Percentiles rank a stretch among this genome's conserved stretches.
Evolutionary conservation across 1,140 invertebrate genomes (phyloP).

Genomic region (Drosophila kurseongensis): DNA sequence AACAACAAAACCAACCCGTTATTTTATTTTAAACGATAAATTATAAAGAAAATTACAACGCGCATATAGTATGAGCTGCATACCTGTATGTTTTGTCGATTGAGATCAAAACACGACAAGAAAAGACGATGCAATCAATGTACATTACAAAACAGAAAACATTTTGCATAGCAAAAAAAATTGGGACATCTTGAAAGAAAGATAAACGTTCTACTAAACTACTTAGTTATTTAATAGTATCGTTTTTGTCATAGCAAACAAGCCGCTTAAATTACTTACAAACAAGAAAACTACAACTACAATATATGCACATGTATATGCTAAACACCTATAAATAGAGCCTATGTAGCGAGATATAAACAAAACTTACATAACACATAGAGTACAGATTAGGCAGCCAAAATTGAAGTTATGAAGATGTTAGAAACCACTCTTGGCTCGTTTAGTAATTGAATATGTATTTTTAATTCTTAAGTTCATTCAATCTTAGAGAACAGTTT

Average conservation of each 20-base stretch:
- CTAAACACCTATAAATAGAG: conserved; percentile 21
- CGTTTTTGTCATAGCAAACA: conserved; percentile 57
- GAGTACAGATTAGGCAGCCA: conserved; percentile 27
- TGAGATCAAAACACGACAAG: conserved; percentile 31
- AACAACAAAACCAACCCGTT: background rate
- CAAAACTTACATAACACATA: conserved; percentile 31
- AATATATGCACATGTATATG: conserved; percentile 39
- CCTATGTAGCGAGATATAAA: conserved; percentile 40
- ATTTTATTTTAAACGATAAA: background rate
- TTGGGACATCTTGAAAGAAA: conserved; percentile 6
- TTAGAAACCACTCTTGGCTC: conserved; percentile 24
- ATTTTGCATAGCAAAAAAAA: conserved; percentile 39
- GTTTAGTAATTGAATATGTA: conserved; percentile 41
- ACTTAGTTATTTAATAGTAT: conserved; percentile 58
- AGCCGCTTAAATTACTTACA: conserved; percentile 46
- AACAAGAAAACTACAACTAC: conserved; percentile 30
- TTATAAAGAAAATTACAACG: conserved; percentile 20
- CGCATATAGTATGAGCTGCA: conserved; percentile 7
- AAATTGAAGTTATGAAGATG: conserved; percentile 44
- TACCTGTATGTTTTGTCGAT: conserved; percentile 11
- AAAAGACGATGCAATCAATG: conserved; percentile 26
- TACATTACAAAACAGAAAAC: conserved; percentile 20
- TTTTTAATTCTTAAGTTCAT: conserved; percentile 52
- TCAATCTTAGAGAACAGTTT: conserved; percentile 17
- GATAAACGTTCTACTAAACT: conserved; percentile 43